These are phyloP conservation scores for Caenorhabditis drosophilae DNA, from an alignment of 2,888 invertebrate species.

Conservation along the genomic window DNA sequence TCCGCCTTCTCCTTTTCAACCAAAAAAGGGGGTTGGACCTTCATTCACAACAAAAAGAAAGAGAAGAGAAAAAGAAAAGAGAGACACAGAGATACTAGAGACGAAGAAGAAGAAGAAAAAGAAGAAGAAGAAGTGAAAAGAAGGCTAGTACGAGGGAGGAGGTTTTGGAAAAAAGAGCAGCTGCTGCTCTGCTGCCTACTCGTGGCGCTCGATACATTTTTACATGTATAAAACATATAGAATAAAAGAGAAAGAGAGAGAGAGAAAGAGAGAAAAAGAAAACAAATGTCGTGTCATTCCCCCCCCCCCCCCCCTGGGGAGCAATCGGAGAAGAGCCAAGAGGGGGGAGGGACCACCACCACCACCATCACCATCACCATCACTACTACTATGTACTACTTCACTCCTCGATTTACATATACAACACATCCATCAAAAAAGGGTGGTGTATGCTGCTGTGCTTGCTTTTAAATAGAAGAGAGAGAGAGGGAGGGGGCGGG, in stretches of 20 bases:
- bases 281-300: no score
- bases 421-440: background rate
- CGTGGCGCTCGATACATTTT: no score
- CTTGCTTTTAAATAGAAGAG: no score
- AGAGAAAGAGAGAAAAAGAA: no score
- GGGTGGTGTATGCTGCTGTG: background rate
- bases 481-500: no score
- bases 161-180: background rate
- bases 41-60: background rate
- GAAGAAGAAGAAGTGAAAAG: background rate
- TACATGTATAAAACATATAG: no score
- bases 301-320: background rate
- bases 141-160: background rate
- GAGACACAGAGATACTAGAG: background rate
- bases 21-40: background rate
- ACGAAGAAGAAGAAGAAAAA: background rate
- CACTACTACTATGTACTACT: no score
- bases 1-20: background rate
- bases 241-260: no score
- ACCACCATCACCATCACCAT: background rate
- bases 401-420: constrained; percentile 1
- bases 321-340: background rate
- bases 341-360: background rate
- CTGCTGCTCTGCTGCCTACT: no score
- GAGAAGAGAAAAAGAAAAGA: background rate